Base-by-base conservation (phyloP, 2,797 vertebrate species). In the Orestias chungarensis region DNA sequence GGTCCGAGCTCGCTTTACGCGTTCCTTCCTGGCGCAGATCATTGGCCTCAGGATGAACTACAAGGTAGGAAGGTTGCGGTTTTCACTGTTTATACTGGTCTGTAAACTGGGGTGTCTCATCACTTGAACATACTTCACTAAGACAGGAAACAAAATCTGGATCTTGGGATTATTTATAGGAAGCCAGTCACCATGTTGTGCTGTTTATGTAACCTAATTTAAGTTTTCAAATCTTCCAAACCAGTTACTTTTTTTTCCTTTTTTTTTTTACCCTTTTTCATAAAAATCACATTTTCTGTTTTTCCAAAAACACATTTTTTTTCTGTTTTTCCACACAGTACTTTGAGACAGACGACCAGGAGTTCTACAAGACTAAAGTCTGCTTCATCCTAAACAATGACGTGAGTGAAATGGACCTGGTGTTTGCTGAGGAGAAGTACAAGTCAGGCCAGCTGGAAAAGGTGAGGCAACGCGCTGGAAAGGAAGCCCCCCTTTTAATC, bases 341-440 rank as follows among this genome's bases (percentile, higher is more conserved):
- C 92, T 99, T 99, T 87, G 98, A 99, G 94, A 97, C 97, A 0
- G 98, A 99, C 68, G 98, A 99, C 90, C 97, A 97, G 69, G 98
- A 99, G 91, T 99, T 99, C 92, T 99, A 98, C 93, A 99, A 99
- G 94, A 98, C 97, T 82, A 99, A 99, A 93, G 98, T 99, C 79
- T 98, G 97, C 92, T 99, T 98, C 92, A 96, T 99, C 90, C 93
- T 99, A 84, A 97, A 99, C 93, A 98, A 99, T 90, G 98, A 99
- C 90, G 96, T 99, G 91, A 98, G 96, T 75, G 98, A 98, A 88
- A 99, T 99, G 96, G 97, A 99, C 90, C 92, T 99, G 83, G 96
- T 98, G 81, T 99, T 99, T 86, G 97, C 98, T 40, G 98, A 99
- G 90, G 98, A 99, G 91, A 99, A 97, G 87, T 99, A 99, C 73